These are phyloP conservation scores for Junonia oenone DNA, from an alignment of 2,888 invertebrate species.

Conservation along the genomic window DNA sequence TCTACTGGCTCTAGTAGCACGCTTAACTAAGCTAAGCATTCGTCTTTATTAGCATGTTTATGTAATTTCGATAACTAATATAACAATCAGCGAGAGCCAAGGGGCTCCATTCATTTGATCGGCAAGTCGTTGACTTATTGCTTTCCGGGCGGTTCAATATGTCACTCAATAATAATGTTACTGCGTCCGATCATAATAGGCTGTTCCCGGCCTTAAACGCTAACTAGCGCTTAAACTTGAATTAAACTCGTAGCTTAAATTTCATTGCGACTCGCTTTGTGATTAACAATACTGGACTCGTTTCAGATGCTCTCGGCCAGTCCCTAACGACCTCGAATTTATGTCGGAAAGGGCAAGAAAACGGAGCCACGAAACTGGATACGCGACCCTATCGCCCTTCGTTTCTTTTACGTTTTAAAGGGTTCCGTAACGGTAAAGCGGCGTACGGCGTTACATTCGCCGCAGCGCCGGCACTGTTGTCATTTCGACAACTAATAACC, in stretches of 20 bases:
- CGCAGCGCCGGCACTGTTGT: constrained; percentile 42
- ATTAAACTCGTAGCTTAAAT: constrained; percentile 22
- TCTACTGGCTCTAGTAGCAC: too few species aligned
- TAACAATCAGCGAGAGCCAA: constrained; percentile 42
- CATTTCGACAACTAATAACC: constrained; percentile 70
- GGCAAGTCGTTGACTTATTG: constrained; percentile 63
- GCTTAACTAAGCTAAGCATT: too few species aligned
- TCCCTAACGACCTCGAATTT: constrained; percentile 43
- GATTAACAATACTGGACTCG: constrained; percentile 34
- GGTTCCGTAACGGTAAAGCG: constrained; percentile 63
- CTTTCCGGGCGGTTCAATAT: constrained; percentile 54
- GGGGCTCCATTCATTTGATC: constrained; percentile 52
- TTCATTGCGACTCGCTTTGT: constrained; percentile 32
- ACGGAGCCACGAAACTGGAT: constrained; percentile 43
- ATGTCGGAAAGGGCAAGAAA: constrained; percentile 48
- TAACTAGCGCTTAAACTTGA: constrained; percentile 28
- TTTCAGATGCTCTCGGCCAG: constrained; percentile 26
- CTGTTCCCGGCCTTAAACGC: constrained; percentile 32
- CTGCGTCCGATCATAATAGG: constrained; percentile 44
- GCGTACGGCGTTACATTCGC: constrained; percentile 52
- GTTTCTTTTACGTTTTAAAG: constrained; percentile 42
- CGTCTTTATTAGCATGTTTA: constrained; percentile 30
- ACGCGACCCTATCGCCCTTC: constrained; percentile 62
- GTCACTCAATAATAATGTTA: constrained; percentile 61
- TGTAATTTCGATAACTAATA: constrained; percentile 24